Conservation (phyloP, 1,140 invertebrate genomes). For the Pectinophora gossypiella region DNA sequence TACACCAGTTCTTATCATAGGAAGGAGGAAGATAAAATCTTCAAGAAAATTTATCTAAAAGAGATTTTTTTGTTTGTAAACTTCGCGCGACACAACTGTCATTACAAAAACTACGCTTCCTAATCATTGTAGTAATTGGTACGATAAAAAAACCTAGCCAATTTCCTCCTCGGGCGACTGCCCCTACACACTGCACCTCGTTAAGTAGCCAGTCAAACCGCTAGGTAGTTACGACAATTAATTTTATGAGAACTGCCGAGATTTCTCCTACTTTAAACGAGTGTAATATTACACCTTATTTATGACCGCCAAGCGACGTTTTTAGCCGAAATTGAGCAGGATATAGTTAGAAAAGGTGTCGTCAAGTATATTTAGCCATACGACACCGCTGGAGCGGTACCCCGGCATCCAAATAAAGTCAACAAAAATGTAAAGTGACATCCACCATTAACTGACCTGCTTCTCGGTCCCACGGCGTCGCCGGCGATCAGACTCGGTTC, state of each 20-base stretch:
- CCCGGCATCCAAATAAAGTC: slow-evolving; percentile 66
- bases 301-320: background rate
- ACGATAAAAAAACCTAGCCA: background rate
- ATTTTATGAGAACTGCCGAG: too few species aligned
- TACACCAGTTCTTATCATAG: too few species aligned
- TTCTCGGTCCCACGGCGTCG: slow-evolving; percentile 27
- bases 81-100: too few species aligned
- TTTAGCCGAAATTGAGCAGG: background rate
- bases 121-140: too few species aligned
- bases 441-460: slow-evolving; percentile 54
- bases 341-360: background rate
- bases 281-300: background rate
- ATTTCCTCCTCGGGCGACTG: background rate
- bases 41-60: too few species aligned
- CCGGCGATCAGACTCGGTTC: slow-evolving; percentile 23
- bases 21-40: too few species aligned
- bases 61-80: too few species aligned
- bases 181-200: background rate
- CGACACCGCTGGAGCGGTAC: slow-evolving; percentile 42
- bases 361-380: slow-evolving; percentile 32
- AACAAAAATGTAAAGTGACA: slow-evolving; percentile 32
- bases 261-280: too few species aligned
- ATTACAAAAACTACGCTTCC: too few species aligned
- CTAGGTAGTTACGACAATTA: too few species aligned
- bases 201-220: background rate